A percentile compares a stretch with the other conserved stretches of the same genome.
Evolutionary conservation across 2,797 vertebrate species (phyloP).

Genomic region (Hippocampus kuda): DNA sequence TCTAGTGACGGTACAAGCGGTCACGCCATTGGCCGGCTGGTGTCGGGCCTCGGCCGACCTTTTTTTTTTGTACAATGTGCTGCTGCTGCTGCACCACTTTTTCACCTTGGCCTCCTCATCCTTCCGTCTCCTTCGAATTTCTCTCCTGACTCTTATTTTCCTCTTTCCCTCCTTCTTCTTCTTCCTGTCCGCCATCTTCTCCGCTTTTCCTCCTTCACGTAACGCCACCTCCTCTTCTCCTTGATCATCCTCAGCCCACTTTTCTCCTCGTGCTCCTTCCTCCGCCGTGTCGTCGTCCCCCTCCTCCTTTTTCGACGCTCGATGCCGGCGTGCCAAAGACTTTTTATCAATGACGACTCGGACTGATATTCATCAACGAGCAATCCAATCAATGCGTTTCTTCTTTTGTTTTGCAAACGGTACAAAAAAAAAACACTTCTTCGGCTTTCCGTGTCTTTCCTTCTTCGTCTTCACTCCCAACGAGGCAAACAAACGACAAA

Average conservation of each 20-base stretch:
- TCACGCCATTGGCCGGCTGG: background rate
- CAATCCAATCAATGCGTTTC: background rate
- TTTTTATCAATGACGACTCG: background rate
- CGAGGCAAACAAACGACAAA: background rate
- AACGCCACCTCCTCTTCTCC: too few species aligned
- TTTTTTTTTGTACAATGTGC: too few species aligned
- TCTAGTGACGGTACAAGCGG: conserved; percentile 1
- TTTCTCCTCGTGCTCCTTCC: background rate
- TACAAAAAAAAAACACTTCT: background rate
- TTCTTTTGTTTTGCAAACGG: background rate
- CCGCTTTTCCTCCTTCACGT: too few species aligned
- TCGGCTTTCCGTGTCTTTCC: background rate
- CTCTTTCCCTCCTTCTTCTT: too few species aligned
- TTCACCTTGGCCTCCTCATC: too few species aligned
- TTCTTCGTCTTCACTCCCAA: background rate
- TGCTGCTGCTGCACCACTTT: too few species aligned
- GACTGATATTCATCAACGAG: too few species aligned
- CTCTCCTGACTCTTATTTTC: too few species aligned
- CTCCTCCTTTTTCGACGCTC: background rate
- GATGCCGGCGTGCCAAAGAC: background rate
- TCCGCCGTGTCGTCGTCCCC: background rate
- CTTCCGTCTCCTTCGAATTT: too few species aligned
- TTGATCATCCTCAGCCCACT: too few species aligned
- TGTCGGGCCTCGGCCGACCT: background rate
- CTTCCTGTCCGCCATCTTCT: too few species aligned